Evolutionary conservation across 2,797 vertebrate genomes (phyloP).

Genomic region (Crax fasciolata): DNA sequence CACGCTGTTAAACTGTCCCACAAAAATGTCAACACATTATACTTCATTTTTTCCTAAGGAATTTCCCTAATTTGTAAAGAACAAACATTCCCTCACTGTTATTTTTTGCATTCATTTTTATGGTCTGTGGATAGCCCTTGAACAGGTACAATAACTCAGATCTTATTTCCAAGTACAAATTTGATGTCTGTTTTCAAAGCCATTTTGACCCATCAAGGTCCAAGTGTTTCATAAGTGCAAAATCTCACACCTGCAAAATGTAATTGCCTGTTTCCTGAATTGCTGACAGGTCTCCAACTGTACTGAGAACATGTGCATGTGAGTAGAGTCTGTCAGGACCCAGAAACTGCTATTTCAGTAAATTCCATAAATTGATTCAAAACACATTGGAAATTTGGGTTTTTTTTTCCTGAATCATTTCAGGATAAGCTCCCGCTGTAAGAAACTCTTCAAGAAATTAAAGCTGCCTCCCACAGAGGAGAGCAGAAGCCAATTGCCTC

Average conservation of each 20-base stretch:
- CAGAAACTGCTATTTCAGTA: background rate
- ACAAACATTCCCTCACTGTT: background rate
- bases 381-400: background rate
- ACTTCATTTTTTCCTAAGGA: conserved; percentile 16
- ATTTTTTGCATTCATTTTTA: conserved; percentile 8
- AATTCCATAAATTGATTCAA: conserved; percentile 6
- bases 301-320: background rate
- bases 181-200: conserved; percentile 26
- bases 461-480: background rate
- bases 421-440: background rate
- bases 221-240: conserved; percentile 48
- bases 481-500: background rate
- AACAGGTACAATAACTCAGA: conserved; percentile 22
- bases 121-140: background rate
- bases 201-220: background rate
- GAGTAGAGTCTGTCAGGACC: background rate
- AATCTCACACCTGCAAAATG: conserved; percentile 57
- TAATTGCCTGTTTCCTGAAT: conserved; percentile 11
- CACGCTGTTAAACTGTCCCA: conserved; percentile 24
- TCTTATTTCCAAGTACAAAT: conserved; percentile 22
- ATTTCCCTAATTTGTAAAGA: conserved; percentile 32
- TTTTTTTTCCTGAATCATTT: background rate
- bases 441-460: background rate
- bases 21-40: conserved; percentile 23
- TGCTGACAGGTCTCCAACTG: background rate